Conservation (phyloP, 2,797 vertebrate species). For the Cyclura pinguis region DNA sequence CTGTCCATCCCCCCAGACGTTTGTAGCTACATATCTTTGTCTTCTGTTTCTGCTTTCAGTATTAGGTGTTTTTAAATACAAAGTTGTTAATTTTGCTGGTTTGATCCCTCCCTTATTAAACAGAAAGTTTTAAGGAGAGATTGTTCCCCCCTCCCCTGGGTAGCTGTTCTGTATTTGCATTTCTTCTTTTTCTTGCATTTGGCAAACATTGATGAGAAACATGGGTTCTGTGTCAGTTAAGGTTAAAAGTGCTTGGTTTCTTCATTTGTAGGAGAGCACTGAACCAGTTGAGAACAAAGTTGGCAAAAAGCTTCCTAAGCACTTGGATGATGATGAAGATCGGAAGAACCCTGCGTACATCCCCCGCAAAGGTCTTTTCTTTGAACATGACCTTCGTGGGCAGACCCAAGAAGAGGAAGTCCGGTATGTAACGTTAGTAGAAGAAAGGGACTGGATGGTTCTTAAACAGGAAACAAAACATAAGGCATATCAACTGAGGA, state of each 20-base stretch:
- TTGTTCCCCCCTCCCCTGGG: too few species aligned
- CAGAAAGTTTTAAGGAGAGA: neutral
- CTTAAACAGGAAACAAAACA: neutral
- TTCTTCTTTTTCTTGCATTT: neutral
- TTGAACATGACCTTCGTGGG: slow-evolving; percentile 96
- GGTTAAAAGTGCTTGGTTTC: neutral
- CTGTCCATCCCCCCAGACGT: too few species aligned
- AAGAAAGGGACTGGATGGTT: neutral
- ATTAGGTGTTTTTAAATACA: neutral
- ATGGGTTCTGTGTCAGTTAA: neutral
- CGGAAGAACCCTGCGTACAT: slow-evolving; percentile 97
- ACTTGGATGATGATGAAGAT: slow-evolving; percentile 96
- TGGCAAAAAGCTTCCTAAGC: slow-evolving; percentile 86
- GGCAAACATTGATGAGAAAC: neutral
- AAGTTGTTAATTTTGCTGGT: neutral
- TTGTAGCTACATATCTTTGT: too few species aligned
- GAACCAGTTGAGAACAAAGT: slow-evolving; percentile 92
- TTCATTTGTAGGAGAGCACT: slow-evolving; percentile 89
- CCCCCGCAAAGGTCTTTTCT: slow-evolving; percentile 96
- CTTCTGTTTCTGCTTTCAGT: neutral
- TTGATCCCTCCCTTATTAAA: neutral
- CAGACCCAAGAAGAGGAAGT: slow-evolving; percentile 94
- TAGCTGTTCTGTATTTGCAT: neutral
- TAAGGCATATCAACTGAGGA: neutral
- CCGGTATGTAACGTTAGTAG: slow-evolving; percentile 74